Evolutionary conservation across 2,888 invertebrate genomes (phyloP).

Genomic region (Apamea crenata): DNA sequence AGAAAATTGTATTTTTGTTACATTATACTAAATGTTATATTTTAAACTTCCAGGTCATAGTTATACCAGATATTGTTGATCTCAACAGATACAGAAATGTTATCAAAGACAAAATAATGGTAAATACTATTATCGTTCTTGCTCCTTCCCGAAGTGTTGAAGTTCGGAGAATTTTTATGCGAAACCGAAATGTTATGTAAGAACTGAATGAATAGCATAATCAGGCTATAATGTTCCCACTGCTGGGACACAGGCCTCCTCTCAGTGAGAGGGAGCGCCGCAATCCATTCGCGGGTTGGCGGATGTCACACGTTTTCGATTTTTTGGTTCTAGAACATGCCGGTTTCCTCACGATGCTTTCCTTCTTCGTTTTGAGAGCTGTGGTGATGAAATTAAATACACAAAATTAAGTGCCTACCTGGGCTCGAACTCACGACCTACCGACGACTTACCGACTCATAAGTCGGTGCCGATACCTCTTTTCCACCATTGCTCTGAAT

Average conservation of each 20-base stretch:
- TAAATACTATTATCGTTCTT: conserved; percentile 58
- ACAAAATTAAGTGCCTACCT: no score
- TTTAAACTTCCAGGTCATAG: conserved; percentile 76
- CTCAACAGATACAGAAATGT: conserved; percentile 72
- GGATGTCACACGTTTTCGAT: not conserved
- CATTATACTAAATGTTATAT: not conserved
- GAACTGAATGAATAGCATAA: not conserved
- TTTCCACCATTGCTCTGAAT: not conserved
- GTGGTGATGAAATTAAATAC: not conserved
- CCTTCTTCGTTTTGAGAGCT: not conserved
- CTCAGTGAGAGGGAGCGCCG: not conserved
- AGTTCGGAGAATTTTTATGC: not conserved
- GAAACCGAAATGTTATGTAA: not conserved
- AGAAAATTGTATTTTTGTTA: not conserved
- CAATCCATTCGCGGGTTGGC: not conserved
- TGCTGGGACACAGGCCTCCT: not conserved
- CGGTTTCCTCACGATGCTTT: not conserved
- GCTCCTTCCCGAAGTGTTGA: not conserved
- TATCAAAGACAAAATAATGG: conserved; percentile 84
- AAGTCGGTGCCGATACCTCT: not conserved
- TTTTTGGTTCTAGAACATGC: not conserved
- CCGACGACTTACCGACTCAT: not conserved
- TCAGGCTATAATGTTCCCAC: not conserved
- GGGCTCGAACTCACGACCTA: not conserved
- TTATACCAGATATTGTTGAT: conserved; percentile 75